These are phyloP conservation scores for Rallus crepitans DNA, from an alignment of 2,797 vertebrate species.

Conservation along the genomic window DNA sequence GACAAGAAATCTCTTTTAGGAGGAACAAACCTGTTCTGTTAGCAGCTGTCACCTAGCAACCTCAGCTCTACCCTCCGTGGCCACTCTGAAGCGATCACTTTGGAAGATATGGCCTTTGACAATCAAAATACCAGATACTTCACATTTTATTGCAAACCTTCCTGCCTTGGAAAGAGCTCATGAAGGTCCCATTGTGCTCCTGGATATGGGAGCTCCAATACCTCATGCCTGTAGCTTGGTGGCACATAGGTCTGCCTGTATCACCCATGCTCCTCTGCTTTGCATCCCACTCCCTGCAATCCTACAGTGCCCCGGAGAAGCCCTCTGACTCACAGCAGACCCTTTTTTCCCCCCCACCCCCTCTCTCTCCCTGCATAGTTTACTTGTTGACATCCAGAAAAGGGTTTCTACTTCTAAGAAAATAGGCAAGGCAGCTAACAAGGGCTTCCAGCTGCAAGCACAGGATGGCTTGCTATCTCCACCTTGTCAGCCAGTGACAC, in stretches of 20 bases:
- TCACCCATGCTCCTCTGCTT: background rate
- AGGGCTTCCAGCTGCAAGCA: background rate
- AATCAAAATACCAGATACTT: conserved; percentile 41
- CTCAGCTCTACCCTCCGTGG: background rate
- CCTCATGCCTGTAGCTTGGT: conserved; percentile 59
- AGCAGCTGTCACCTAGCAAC: background rate
- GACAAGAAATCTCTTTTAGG: background rate
- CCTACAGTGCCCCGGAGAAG: background rate
- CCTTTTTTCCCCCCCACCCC: no score
- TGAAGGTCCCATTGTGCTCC: conserved; percentile 26
- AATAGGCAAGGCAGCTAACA: background rate
- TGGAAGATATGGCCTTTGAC: background rate
- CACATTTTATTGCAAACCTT: conserved; percentile 31
- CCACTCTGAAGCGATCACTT: background rate
- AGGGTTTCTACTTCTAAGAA: conserved; percentile 6
- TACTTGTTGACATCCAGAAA: background rate
- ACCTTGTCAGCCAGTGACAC: background rate
- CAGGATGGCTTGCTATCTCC: background rate
- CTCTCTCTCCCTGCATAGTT: background rate
- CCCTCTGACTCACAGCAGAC: conserved; percentile 37
- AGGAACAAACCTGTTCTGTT: conserved; percentile 1
- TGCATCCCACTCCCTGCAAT: background rate
- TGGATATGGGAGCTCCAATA: background rate
- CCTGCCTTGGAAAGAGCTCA: conserved; percentile 24
- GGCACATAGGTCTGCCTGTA: background rate